Conservation (phyloP, 2,113 vertebrate species). For the Leiothrix lutea region DNA sequence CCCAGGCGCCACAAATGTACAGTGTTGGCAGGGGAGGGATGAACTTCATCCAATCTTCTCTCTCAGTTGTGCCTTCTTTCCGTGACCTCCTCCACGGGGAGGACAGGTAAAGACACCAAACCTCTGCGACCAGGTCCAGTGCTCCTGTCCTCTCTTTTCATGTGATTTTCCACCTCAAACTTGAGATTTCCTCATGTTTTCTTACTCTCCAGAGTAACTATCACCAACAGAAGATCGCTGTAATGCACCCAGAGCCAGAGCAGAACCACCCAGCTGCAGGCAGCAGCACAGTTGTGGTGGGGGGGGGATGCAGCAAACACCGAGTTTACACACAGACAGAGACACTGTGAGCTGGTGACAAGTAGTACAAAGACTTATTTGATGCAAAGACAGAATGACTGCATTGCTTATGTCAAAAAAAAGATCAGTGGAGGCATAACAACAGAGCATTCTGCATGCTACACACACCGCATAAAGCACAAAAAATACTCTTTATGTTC, state of each 20-base stretch:
- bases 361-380: slow-evolving; percentile 49
- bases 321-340: not conserved
- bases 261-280: not conserved
- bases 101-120: not conserved
- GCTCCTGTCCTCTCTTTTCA: not conserved
- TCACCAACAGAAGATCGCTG: not conserved
- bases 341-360: not conserved
- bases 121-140: not conserved
- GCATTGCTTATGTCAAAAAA: slow-evolving; percentile 37
- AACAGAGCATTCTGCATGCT: slow-evolving; percentile 28
- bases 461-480: not conserved
- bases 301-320: not conserved
- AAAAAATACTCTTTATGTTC: slow-evolving; percentile 1
- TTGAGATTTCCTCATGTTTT: not conserved
- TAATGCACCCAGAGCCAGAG: not conserved
- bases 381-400: slow-evolving; percentile 32
- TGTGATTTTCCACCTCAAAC: not conserved
- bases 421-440: slow-evolving; percentile 28
- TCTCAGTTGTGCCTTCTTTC: not conserved
- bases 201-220: not conserved
- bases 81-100: not conserved
- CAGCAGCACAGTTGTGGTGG: not conserved
- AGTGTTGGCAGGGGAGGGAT: rapidly evolving
- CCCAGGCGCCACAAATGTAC: not conserved
- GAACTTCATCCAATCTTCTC: not conserved